Conservation (phyloP, 1,140 invertebrate genomes). For the Pseudoatta argentina region DNA sequence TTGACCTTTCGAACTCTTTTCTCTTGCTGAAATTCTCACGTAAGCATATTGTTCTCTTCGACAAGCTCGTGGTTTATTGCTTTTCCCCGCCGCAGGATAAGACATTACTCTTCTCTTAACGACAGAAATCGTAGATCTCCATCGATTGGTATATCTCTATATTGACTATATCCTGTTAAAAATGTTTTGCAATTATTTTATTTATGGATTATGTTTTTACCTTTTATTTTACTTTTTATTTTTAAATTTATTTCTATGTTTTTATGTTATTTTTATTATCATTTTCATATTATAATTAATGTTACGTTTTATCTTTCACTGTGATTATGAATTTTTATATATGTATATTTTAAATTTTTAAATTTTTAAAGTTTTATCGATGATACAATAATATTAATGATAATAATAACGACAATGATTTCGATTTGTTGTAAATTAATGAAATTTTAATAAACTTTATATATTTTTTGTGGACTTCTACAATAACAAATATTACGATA, state of each 20-base stretch:
- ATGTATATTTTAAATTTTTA: neutral
- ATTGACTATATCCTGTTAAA: neutral
- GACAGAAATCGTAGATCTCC: neutral
- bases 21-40: conserved; percentile 51
- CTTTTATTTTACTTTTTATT: neutral
- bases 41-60: conserved; percentile 56
- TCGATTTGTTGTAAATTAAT: neutral
- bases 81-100: conserved; percentile 17
- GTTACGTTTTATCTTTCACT: neutral
- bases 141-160: neutral
- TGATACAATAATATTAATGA: neutral
- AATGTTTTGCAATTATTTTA: neutral
- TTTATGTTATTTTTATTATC: neutral
- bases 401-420: neutral
- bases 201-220: neutral
- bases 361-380: neutral
- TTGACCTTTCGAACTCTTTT: conserved; percentile 68
- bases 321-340: neutral
- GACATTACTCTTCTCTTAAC: neutral
- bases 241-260: neutral
- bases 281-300: conserved; percentile 3
- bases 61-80: conserved; percentile 63
- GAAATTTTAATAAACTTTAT: neutral
- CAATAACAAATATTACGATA: neutral
- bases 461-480: neutral